Conservation (phyloP, 2,113 vertebrate species). For the Strigops habroptila region DNA sequence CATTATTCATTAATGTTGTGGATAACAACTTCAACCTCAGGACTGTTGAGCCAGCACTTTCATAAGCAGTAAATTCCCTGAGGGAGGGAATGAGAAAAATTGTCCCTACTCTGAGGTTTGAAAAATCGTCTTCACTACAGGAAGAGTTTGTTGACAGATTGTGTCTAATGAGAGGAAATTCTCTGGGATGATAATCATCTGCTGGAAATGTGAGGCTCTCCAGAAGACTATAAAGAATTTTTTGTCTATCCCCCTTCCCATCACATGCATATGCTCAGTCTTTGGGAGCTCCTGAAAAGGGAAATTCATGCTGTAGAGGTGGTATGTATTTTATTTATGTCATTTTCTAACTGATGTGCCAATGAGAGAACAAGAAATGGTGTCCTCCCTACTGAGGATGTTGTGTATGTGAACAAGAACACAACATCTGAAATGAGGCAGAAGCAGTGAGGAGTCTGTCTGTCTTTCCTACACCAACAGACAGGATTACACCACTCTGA, state of each 20-base stretch:
- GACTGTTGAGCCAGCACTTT: conserved; percentile 50
- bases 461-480: background rate
- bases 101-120: conserved; percentile 12
- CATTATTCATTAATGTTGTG: conserved; percentile 61
- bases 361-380: background rate
- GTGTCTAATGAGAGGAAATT: background rate
- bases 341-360: background rate
- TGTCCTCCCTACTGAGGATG: background rate
- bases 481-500: background rate
- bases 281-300: background rate
- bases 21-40: conserved; percentile 50
- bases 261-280: background rate
- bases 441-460: background rate
- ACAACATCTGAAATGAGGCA: background rate
- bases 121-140: background rate
- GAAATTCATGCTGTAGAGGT: background rate
- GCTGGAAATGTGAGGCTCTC: background rate
- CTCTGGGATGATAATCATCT: background rate
- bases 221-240: background rate
- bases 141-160: background rate
- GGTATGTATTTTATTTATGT: background rate
- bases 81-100: background rate
- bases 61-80: conserved; percentile 1
- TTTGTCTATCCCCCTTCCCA: background rate
- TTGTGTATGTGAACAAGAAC: background rate